Percentiles rank a stretch among this genome's conserved stretches.
phyloP scores from a whole-genome alignment of 1,140 invertebrate species.

The Oscheius sp. region DNA sequence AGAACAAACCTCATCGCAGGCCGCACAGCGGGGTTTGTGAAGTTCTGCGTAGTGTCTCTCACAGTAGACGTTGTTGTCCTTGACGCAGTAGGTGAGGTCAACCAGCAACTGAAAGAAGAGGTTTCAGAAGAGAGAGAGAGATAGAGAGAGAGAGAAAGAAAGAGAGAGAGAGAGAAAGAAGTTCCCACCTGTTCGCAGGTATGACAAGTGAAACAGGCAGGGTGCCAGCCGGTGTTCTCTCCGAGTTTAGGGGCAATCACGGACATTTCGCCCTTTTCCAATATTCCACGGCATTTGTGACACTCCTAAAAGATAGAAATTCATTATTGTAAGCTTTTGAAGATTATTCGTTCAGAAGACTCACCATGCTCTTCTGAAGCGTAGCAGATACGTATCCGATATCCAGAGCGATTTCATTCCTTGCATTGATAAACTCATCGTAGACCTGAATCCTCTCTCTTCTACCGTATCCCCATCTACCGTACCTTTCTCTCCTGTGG shows the following conservation, averaged over 20 bases:
- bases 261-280: conserved; percentile 70
- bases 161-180: neutral
- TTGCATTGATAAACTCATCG: conserved; percentile 82
- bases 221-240: conserved; percentile 74
- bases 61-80: conserved; percentile 80
- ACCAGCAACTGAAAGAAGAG: conserved; percentile 77
- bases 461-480: too few species aligned
- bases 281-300: conserved; percentile 68
- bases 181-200: conserved; percentile 69
- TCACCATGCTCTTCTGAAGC: conserved; percentile 54
- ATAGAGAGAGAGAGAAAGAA: neutral
- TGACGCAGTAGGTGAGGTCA: conserved; percentile 85
- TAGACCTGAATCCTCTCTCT: conserved; percentile 64
- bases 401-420: conserved; percentile 90
- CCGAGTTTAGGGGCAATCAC: conserved; percentile 74
- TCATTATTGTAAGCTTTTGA: neutral
- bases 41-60: conserved; percentile 89
- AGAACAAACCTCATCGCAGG: conserved; percentile 85
- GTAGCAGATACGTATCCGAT: conserved; percentile 72
- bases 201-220: conserved; percentile 79
- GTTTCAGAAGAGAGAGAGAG: too few species aligned
- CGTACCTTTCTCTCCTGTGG: conserved; percentile 49
- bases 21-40: conserved; percentile 82
- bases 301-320: conserved; percentile 69
- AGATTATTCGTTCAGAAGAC: conserved; percentile 17